Base-by-base conservation (phyloP, 2,888 invertebrate genomes). In the Sisyra nigra region DNA sequence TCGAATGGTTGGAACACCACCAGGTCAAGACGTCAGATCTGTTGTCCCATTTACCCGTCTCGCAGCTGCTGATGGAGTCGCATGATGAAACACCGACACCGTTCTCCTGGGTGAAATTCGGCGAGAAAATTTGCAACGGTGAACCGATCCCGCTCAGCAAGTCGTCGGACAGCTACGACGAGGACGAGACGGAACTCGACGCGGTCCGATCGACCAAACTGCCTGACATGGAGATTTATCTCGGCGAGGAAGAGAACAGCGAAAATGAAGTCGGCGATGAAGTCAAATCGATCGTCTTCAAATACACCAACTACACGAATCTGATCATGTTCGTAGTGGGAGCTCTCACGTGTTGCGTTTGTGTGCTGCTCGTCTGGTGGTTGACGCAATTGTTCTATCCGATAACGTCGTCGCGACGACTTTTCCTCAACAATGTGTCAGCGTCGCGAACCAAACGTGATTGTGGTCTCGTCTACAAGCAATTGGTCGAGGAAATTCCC, bases 381-480 rank as follows among this genome's bases (percentile, higher is more conserved):
- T 19, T 19, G 1, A 37, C 19, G 3, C 7, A 8, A 15, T 3
- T 37, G 10, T 37, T 18, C 17, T 18, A 19, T 24, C 24, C 24
- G 7, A 24, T 24, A 5, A 24, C 24, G 24, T 24, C 24, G 7
- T 24, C 24, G 5, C 24, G 24, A 7, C 3, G 24, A 24, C 24
- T 24, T 24, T 7, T 24, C 24, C 24, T 24, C 24, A 24, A 24
- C 7, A 24, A 7, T 24, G 24, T 24, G 7, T 24, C 24, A 24
- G 24, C 35, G 7, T 35, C 17, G 8, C 14, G 17, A 14, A 35
- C 37, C 8, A 37, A 37, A 17, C 17, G 19, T 4, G 37, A 37
- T 37, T 37, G 37, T 11, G 37, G 37, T 37, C 17, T 37, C 2
- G 37, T 37, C 9, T 37, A 37, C 17, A 37, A 37, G 17, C 37